Evolutionary conservation across 1,140 invertebrate species (phyloP).

Genomic region (Drosophila nasuta): DNA sequence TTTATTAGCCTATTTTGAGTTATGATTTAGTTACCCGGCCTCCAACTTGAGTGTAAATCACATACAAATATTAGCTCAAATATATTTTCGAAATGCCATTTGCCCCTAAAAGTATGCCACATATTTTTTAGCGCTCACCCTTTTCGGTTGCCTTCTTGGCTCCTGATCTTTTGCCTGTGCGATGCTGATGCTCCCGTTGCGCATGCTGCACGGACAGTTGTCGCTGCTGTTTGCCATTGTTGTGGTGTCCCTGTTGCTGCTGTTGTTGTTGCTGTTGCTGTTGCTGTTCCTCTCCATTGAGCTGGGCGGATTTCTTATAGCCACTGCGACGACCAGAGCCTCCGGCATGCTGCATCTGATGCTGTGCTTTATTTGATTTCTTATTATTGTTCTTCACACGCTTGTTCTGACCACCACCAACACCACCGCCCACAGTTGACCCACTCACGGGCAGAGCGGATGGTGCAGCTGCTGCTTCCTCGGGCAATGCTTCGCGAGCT

Average conservation of each 20-base stretch:
- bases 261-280: constrained; percentile 28
- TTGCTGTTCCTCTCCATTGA: constrained; percentile 45
- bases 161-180: constrained; percentile 43
- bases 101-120: constrained; percentile 2
- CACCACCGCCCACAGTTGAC: neutral
- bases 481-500: constrained; percentile 44
- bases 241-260: constrained; percentile 28
- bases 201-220: constrained; percentile 58
- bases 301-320: constrained; percentile 35
- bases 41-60: neutral
- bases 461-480: constrained; percentile 6
- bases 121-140: constrained; percentile 16
- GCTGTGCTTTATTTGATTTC: constrained; percentile 52
- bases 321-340: constrained; percentile 41
- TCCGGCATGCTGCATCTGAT: constrained; percentile 37
- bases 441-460: constrained; percentile 8
- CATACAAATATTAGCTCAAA: neutral
- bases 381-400: constrained; percentile 59
- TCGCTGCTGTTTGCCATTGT: constrained; percentile 41
- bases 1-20: constrained; percentile 19
- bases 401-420: constrained; percentile 8
- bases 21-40: constrained; percentile 16
- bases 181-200: constrained; percentile 44
- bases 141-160: constrained; percentile 50
- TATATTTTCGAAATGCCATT: neutral